Evolutionary conservation across 2,888 invertebrate species (phyloP), one percentile per base, ranked within the genome.

Genomic region (Ophraella communa): DNA sequence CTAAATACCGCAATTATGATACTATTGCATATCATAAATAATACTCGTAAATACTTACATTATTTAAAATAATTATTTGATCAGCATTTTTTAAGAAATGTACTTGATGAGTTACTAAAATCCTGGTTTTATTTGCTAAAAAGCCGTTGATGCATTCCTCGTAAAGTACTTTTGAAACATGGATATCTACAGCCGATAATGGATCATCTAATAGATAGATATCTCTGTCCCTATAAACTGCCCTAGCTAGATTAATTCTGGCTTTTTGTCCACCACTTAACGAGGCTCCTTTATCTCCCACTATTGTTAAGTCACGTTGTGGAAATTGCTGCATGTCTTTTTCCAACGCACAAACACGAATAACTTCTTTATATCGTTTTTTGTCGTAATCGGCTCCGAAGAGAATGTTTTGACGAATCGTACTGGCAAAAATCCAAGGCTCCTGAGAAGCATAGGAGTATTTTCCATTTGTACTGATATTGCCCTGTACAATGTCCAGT

Each of bases 221-320:
- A 77, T 93, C 92, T 0, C 91, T 88, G 78, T 92, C 83, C 66
- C 86, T 80, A 75, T 87, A 88, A 24, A 92, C 85, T 17, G 91
- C 90, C 77, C 92, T 83, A 1, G 88, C 85, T 72, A 90, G 82
- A 76, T 88, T 89, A 49, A 89, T 87, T 55, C 94, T 86, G 3
- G 94, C 93, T 77, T 91, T 87, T 81, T 94, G 94, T n/a, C 93
- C 93, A 3, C 94, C 94, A 67, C 91, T 91, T 70, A 94, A 81
- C 23, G 90, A 91, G 17, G 91, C 89, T 10, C 94, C 94, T 71
- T 80, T 73, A 75, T 94, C 93, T 11, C 94, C 94, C 2, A 94
- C 91, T 52, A 92, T 81, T 0, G 93, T 94, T 80, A 86, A 84
- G 74, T 89, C 91, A 1, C 89, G 89, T 70, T 89, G 85, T n/a